Evolutionary conservation across 1,140 invertebrate genomes (phyloP).

Genomic region (Nebria ingens): DNA sequence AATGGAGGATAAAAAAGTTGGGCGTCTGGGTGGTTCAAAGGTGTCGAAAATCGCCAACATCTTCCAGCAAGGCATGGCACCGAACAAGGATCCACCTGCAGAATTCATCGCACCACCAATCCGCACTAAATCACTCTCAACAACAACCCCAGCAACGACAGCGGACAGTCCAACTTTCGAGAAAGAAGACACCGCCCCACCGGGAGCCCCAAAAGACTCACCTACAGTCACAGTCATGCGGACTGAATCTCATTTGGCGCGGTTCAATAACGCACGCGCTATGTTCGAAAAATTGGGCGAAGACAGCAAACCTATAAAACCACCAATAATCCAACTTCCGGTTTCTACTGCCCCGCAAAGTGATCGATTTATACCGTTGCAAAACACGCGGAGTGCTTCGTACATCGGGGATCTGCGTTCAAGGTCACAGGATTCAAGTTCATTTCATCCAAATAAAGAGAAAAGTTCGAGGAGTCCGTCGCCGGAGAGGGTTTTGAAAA

Average conservation of each 20-base stretch:
- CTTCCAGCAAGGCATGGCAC: conserved; percentile 52
- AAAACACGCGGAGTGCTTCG: conserved; percentile 32
- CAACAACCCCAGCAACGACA: conserved; percentile 25
- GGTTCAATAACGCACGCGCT: conserved; percentile 86
- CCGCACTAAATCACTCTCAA: too few species aligned
- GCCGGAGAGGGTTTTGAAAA: conserved; percentile 13
- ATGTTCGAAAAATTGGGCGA: conserved; percentile 86
- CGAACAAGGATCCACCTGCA: conserved; percentile 24
- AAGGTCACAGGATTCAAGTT: conserved; percentile 18
- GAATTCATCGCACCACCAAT: conserved; percentile 35
- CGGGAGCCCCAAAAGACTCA: conserved; percentile 34
- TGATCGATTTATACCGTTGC: conserved; percentile 24
- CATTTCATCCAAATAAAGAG: conserved; percentile 18
- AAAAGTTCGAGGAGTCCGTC: conserved; percentile 26
- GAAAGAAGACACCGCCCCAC: too few species aligned
- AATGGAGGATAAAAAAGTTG: conserved; percentile 54
- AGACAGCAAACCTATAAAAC: conserved; percentile 36
- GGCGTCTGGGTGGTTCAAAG: conserved; percentile 59
- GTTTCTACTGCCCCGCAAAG: too few species aligned
- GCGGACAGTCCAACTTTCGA: conserved; percentile 36
- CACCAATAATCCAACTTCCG: too few species aligned
- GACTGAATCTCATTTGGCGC: conserved; percentile 76
- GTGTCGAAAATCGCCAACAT: conserved; percentile 85
- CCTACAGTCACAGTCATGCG: conserved; percentile 63
- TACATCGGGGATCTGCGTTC: conserved; percentile 26